Evolutionary conservation across 2,113 vertebrate genomes (phyloP).

Genomic region (Gadus macrocephalus): DNA sequence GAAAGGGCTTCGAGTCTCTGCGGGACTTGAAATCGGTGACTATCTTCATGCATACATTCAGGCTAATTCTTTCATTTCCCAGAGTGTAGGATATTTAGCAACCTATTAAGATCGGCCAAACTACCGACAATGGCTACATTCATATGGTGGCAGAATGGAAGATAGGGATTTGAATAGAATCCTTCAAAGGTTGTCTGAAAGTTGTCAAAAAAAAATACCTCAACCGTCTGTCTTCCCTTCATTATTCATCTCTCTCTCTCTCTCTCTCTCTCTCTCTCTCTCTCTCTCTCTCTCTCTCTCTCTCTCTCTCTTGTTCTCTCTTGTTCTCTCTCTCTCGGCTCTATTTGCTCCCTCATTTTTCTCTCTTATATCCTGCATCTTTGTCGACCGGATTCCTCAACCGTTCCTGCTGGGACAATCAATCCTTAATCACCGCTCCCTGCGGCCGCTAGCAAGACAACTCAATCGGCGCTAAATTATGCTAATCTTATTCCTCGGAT

Average conservation of each 20-base stretch:
- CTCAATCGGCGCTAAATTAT: conserved; percentile 72
- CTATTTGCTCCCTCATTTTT: not conserved
- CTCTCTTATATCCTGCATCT: conserved; percentile 15
- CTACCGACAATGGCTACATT: not conserved
- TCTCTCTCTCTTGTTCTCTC: conserved; percentile 20
- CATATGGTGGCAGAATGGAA: not conserved
- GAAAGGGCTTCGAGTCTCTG: not conserved
- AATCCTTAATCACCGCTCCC: conserved; percentile 58
- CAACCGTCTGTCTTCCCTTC: conserved; percentile 9
- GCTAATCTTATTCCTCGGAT: conserved; percentile 74
- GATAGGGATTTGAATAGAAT: not conserved
- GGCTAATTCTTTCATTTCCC: not conserved
- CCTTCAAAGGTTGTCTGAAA: not conserved
- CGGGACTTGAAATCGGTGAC: not conserved
- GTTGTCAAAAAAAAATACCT: not conserved
- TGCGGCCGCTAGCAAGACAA: conserved; percentile 59
- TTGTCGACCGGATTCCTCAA: conserved; percentile 46
- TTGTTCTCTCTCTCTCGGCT: not conserved
- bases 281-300: not conserved
- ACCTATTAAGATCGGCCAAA: not conserved
- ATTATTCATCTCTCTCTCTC: not conserved
- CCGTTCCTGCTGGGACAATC: conserved; percentile 67
- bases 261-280: not conserved
- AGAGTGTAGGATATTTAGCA: not conserved
- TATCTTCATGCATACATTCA: not conserved